A percentile compares a stretch with the other conserved stretches of the same genome.
Conservation (phyloP, 2,113 vertebrate genomes). For the Chaetops frenatus region DNA sequence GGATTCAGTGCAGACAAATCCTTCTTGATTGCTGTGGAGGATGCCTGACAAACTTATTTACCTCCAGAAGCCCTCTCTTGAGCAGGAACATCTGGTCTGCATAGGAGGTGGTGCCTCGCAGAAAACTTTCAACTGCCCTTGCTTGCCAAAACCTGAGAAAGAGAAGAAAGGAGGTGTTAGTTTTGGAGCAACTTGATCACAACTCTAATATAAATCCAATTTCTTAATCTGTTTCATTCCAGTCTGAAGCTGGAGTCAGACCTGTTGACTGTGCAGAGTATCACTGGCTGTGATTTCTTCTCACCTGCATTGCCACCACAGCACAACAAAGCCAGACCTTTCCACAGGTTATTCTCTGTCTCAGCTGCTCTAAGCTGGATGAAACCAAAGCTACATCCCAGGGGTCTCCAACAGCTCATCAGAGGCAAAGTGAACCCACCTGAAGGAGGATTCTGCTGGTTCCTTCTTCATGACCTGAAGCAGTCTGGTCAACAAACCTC, state of each 20-base stretch:
- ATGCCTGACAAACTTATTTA: slow-evolving; percentile 26
- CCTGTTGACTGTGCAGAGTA: neutral
- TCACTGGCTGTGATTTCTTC: neutral
- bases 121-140: slow-evolving; percentile 96
- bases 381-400: neutral
- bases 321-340: neutral
- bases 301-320: neutral
- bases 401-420: neutral
- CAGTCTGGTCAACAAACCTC: slow-evolving; percentile 90
- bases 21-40: neutral
- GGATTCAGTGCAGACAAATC: neutral
- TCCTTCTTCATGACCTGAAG: slow-evolving; percentile 98
- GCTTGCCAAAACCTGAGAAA: slow-evolving; percentile 94
- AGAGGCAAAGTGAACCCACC: slow-evolving; percentile 64
- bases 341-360: neutral
- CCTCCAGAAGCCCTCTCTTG: slow-evolving; percentile 95
- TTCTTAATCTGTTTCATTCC: neutral
- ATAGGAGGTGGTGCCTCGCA: slow-evolving; percentile 95
- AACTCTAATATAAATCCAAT: neutral
- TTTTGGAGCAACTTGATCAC: neutral
- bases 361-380: neutral
- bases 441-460: slow-evolving; percentile 94
- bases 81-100: slow-evolving; percentile 98
- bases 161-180: neutral
- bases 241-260: neutral